Conservation (phyloP, 2,797 vertebrate genomes). For the Micromesistius poutassou region DNA sequence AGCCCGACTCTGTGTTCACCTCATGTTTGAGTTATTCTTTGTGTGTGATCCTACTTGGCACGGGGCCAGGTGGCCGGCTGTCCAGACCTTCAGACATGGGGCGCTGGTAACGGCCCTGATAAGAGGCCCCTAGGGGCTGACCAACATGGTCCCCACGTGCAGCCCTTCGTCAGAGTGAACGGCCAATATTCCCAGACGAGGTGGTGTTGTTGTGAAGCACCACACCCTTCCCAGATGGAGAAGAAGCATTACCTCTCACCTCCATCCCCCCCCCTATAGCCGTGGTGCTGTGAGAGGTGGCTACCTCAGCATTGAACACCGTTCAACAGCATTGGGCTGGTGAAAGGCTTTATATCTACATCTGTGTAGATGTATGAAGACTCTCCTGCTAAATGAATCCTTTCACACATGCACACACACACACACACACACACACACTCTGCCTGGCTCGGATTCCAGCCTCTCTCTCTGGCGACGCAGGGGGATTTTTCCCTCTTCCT, state of each 20-base stretch:
- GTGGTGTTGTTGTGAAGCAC: background rate
- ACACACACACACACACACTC: background rate
- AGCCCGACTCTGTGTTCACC: background rate
- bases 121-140: background rate
- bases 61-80: background rate
- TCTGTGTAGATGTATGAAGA: background rate
- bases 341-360: background rate
- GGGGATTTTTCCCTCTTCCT: constrained; percentile 17
- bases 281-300: background rate
- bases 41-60: background rate
- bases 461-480: constrained; percentile 7
- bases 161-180: background rate
- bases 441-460: constrained; percentile 8
- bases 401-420: background rate
- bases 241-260: background rate
- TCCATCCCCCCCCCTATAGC: background rate
- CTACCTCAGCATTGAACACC: background rate
- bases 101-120: background rate
- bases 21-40: background rate
- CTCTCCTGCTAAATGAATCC: too few species aligned
- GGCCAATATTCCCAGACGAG: background rate
- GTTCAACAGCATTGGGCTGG: background rate
- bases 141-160: background rate
- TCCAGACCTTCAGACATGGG: background rate
- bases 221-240: background rate